A percentile compares a stretch with the other conserved stretches of the same genome.
Conservation (phyloP, 2,113 vertebrate species). For the Nansenia antarctica region DNA sequence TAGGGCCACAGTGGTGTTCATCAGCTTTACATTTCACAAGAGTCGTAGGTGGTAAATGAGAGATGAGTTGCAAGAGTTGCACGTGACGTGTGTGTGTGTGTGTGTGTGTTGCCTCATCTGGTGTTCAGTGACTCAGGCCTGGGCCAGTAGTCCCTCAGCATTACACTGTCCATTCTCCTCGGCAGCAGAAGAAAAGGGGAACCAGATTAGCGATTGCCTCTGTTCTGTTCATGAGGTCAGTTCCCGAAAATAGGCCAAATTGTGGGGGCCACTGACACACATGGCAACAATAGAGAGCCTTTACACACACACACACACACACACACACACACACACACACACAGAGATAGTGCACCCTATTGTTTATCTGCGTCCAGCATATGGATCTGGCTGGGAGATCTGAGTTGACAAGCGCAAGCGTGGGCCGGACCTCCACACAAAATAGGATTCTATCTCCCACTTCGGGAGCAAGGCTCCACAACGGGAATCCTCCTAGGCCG, state of each 20-base stretch:
- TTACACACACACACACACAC: constrained; percentile 11
- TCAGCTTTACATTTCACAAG: constrained; percentile 37
- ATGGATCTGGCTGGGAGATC: constrained; percentile 6
- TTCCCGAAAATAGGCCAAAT: constrained; percentile 55
- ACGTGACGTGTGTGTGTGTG: constrained; percentile 11
- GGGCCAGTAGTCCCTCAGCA: constrained; percentile 33
- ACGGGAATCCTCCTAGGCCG: constrained; percentile 17
- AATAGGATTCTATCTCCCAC: constrained; percentile 57
- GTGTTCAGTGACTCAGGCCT: constrained; percentile 52
- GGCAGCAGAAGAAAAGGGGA: constrained; percentile 22
- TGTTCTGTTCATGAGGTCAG: constrained; percentile 57
- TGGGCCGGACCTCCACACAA: constrained; percentile 16
- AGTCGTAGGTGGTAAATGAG: constrained; percentile 22
- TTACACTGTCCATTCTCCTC: constrained; percentile 10
- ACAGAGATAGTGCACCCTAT: background rate
- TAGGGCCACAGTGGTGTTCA: background rate
- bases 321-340: constrained; percentile 11
- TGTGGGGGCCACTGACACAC: constrained; percentile 26
- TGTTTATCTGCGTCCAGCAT: background rate
- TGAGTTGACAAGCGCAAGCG: constrained; percentile 10
- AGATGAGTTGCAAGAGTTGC: constrained; percentile 30
- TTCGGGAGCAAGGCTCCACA: constrained; percentile 6
- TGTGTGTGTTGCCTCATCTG: constrained; percentile 2
- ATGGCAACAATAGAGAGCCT: constrained; percentile 1
- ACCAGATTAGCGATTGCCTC: constrained; percentile 41